phyloP scores from a whole-genome alignment of 2,797 vertebrate species.

The Choloepus didactylus region DNA sequence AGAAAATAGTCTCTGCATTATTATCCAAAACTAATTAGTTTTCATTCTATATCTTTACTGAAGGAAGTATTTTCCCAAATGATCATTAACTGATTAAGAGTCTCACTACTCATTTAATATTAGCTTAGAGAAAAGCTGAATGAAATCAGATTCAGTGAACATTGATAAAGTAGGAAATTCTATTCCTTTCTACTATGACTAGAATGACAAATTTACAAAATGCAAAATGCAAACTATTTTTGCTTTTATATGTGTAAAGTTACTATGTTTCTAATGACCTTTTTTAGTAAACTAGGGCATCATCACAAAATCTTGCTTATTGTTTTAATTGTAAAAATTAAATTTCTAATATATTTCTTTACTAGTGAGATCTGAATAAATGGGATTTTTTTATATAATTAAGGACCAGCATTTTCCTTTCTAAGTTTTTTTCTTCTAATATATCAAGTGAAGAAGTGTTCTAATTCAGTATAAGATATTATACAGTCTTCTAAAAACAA shows the following conservation, averaged over 20 bases:
- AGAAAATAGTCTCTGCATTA: background rate
- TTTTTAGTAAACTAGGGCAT: background rate
- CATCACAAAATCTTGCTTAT: background rate
- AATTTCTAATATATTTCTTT: background rate
- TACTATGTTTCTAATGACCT: background rate
- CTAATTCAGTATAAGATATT: background rate
- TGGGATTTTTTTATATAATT: constrained; percentile 23
- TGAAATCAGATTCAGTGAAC: background rate
- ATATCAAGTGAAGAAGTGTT: background rate
- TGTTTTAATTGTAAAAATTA: constrained; percentile 29
- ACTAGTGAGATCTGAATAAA: background rate
- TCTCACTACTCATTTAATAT: background rate
- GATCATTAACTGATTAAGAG: background rate
- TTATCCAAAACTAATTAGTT: background rate
- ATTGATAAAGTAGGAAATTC: background rate
- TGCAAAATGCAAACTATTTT: background rate
- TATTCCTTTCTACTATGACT: background rate
- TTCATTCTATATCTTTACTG: background rate
- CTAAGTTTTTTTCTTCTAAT: background rate
- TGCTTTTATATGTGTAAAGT: background rate
- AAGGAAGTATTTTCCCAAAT: background rate
- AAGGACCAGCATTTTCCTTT: background rate
- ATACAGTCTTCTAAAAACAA: too few relatives aligned
- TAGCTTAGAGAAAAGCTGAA: background rate
- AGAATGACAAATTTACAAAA: background rate